Evolutionary conservation across 2,113 vertebrate species (phyloP).

Genomic region (Clarias batrachus): DNA sequence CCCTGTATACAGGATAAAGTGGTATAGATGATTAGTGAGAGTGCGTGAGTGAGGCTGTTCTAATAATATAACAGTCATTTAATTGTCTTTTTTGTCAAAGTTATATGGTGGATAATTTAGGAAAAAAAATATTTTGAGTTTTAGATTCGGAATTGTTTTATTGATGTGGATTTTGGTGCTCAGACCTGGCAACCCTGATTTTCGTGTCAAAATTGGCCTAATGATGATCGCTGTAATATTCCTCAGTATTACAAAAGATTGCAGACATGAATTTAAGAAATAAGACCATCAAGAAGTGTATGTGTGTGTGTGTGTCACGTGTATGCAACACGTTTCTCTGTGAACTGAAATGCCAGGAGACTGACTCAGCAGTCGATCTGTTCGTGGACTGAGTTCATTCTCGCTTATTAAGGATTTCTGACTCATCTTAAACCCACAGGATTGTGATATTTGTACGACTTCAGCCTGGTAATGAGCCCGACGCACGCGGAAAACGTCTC

Average conservation of each 20-base stretch:
- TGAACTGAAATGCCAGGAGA: constrained; percentile 10
- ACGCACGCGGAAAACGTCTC: background rate
- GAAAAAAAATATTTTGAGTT: background rate
- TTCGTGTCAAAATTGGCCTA: background rate
- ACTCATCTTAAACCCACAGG: constrained; percentile 29
- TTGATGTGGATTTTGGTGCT: background rate
- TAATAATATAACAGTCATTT: background rate
- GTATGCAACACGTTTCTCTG: background rate
- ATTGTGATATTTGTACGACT: constrained; percentile 14
- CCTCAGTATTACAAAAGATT: background rate
- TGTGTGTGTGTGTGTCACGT: constrained; percentile 18
- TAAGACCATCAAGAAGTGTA: background rate
- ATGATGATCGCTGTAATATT: background rate
- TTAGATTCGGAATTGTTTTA: background rate
- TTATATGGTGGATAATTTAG: too few relatives aligned
- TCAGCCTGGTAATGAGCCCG: constrained; percentile 12
- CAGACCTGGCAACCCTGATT: background rate
- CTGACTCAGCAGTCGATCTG: constrained; percentile 25
- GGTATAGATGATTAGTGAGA: too few relatives aligned
- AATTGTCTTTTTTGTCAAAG: background rate
- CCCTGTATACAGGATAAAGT: too few relatives aligned
- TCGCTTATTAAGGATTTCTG: constrained; percentile 8
- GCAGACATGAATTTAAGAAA: background rate
- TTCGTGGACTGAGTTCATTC: constrained; percentile 1
- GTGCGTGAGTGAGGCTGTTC: background rate